Conservation (phyloP, 2,113 vertebrate genomes). For the Aix galericulata region DNA sequence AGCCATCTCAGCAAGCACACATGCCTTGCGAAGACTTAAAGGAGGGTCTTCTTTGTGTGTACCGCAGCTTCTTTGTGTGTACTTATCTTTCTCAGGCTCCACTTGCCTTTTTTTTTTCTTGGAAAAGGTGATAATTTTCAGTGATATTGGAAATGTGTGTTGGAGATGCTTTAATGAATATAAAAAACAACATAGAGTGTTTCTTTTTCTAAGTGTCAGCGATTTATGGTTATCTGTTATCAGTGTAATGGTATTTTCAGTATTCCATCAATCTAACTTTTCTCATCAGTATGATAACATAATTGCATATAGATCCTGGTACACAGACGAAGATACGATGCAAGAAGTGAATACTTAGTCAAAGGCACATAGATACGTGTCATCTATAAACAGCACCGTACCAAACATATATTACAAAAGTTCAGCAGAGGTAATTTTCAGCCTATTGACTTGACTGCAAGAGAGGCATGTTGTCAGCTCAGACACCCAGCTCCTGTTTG, state of each 20-base stretch:
- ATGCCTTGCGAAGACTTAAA: neutral
- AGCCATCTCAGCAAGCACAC: neutral
- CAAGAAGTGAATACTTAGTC: neutral
- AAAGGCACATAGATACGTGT: neutral
- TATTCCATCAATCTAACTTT: slow-evolving; percentile 8
- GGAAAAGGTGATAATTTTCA: neutral
- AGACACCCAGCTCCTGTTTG: neutral
- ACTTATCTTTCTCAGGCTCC: neutral
- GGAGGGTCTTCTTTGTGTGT: neutral
- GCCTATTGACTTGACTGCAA: slow-evolving; percentile 6
- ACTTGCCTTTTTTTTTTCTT: neutral
- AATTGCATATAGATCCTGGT: neutral
- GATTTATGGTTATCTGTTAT: neutral
- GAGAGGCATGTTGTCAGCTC: neutral
- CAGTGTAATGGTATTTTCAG: slow-evolving; percentile 6
- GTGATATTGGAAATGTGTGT: neutral
- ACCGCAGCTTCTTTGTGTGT: neutral
- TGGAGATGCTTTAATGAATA: neutral
- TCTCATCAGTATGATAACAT: neutral
- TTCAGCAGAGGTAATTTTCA: slow-evolving; percentile 14
- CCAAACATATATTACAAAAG: neutral
- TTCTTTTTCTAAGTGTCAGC: slow-evolving; percentile 17
- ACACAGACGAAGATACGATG: neutral
- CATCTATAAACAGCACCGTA: neutral
- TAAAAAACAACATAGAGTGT: neutral